phyloP scores from a whole-genome alignment of 2,888 invertebrate species.

The Digitonthophagus gazella region DNA sequence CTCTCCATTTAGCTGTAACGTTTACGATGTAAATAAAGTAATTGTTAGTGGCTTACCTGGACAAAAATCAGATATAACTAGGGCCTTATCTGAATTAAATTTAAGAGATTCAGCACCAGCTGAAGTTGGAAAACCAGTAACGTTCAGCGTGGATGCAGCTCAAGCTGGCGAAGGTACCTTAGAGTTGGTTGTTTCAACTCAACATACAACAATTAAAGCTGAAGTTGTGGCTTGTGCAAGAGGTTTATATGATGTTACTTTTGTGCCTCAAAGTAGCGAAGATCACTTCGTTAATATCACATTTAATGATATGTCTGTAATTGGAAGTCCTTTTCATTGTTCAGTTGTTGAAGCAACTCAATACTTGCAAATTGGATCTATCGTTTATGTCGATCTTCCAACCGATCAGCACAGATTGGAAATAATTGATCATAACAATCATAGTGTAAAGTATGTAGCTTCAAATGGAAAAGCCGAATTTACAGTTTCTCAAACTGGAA shows the following conservation, averaged over 20 bases:
- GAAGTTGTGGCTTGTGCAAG: conserved; percentile 86
- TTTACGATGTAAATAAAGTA: conserved; percentile 87
- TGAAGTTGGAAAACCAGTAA: conserved; percentile 81
- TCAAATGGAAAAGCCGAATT: conserved; percentile 50
- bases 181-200: conserved; percentile 87
- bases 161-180: conserved; percentile 93
- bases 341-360: conserved; percentile 65
- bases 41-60: conserved; percentile 63
- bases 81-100: conserved; percentile 45
- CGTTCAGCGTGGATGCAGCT: conserved; percentile 91
- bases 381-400: conserved; percentile 62
- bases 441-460: conserved; percentile 49
- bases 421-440: conserved; percentile 65
- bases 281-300: conserved; percentile 91
- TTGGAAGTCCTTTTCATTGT: conserved; percentile 88
- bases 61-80: conserved; percentile 42
- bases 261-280: conserved; percentile 85
- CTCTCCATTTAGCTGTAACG: conserved; percentile 91
- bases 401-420: conserved; percentile 64
- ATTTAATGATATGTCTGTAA: conserved; percentile 89
- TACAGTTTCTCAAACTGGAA: conserved; percentile 60
- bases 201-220: conserved; percentile 79
- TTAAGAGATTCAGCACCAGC: conserved; percentile 51
- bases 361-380: conserved; percentile 66
- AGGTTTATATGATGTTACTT: conserved; percentile 89